Percentiles rank a stretch among this genome's conserved stretches.
These are phyloP conservation scores for Drosophila subpulchrella DNA, from an alignment of 1,140 invertebrate species.

Conservation along the genomic window DNA sequence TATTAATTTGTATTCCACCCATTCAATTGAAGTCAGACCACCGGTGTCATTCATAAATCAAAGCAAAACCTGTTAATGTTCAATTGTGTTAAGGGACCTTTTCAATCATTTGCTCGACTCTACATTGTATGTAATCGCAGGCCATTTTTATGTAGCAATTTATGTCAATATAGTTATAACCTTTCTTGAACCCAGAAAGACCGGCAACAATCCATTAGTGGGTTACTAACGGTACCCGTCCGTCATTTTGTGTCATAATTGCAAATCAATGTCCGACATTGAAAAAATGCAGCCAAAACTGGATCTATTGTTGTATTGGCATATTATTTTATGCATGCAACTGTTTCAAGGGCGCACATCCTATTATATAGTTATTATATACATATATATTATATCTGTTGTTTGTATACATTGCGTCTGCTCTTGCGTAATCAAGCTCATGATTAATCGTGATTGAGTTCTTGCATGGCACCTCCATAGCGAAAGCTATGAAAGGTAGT, in stretches of 20 bases:
- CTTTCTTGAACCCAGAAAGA: conserved; percentile 55
- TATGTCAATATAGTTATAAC: conserved; percentile 74
- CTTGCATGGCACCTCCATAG: conserved; percentile 72
- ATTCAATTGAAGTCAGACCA: conserved; percentile 3
- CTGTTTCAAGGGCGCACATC: no score
- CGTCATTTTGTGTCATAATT: conserved; percentile 78
- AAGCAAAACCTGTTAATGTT: conserved; percentile 55
- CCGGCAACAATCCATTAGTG: conserved; percentile 71
- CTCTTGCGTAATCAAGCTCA: conserved; percentile 81
- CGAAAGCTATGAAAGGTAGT: no score
- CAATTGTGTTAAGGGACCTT: conserved; percentile 14
- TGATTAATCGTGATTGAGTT: conserved; percentile 82
- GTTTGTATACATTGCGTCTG: conserved; percentile 67
- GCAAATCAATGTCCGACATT: conserved; percentile 75
- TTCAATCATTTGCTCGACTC: conserved; percentile 38
- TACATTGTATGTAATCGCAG: conserved; percentile 27
- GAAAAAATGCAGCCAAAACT: conserved; percentile 67
- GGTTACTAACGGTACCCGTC: conserved; percentile 61
- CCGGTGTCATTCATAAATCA: conserved; percentile 44
- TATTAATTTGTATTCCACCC: conserved; percentile 69
- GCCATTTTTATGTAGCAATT: conserved; percentile 50
- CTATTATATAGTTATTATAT: no score
- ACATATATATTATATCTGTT: no score
- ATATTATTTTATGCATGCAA: conserved; percentile 82
- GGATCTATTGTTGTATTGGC: conserved; percentile 63